phyloP scores from a whole-genome alignment of 2,113 vertebrate genomes.

The Herpailurus yagouaroundi region DNA sequence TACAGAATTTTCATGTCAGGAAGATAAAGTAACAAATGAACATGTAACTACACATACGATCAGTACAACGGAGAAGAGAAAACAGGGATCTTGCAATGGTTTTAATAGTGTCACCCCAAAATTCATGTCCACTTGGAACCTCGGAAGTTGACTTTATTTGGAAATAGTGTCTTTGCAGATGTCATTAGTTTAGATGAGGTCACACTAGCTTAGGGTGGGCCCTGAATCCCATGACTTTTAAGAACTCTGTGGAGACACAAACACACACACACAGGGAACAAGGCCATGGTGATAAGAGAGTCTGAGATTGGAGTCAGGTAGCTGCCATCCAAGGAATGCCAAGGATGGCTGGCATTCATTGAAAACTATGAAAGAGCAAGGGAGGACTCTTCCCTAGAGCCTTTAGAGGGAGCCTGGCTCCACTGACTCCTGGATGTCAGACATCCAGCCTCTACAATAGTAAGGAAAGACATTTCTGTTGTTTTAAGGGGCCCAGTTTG shows the following conservation, averaged over 20 bases:
- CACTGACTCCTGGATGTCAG: background rate
- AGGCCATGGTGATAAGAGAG: background rate
- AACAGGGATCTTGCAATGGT: rapidly evolving
- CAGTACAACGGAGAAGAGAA: background rate
- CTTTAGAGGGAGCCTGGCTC: background rate
- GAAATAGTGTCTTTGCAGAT: background rate
- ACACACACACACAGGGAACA: background rate
- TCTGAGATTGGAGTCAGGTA: background rate
- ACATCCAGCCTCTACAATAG: background rate
- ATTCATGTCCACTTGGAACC: background rate
- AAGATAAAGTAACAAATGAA: constrained; percentile 20
- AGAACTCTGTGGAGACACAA: background rate
- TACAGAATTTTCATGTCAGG: background rate
- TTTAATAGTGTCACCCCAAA: background rate
- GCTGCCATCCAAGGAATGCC: background rate
- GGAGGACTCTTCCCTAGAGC: background rate
- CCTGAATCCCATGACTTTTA: background rate
- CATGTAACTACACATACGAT: background rate
- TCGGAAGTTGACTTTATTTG: background rate
- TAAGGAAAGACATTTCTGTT: background rate
- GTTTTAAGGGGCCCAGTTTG: background rate
- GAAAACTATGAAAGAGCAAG: background rate
- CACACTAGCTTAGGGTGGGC: background rate
- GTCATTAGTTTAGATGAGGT: background rate
- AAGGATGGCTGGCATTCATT: no score